phyloP scores from a whole-genome alignment of 2,888 invertebrate species.

The Anagyrus pseudococci region DNA sequence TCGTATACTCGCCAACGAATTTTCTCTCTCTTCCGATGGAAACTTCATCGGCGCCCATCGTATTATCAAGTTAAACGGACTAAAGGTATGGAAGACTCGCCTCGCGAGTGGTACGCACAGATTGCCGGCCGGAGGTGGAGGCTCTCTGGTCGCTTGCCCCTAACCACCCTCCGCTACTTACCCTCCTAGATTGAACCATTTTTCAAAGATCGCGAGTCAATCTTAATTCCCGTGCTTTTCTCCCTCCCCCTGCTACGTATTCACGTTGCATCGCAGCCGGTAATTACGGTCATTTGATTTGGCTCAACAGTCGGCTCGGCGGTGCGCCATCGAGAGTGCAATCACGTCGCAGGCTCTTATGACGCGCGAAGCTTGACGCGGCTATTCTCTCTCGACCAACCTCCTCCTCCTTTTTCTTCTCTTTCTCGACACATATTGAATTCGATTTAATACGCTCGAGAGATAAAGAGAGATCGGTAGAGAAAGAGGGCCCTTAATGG shows the following conservation, averaged over 20 bases:
- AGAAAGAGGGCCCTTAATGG: no score
- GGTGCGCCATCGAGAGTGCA: no score
- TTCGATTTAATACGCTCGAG: slow-evolving; percentile 21
- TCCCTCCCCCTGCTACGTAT: background rate
- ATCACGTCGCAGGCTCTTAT: no score
- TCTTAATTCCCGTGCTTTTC: background rate
- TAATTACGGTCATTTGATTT: slow-evolving; percentile 26
- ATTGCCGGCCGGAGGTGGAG: no score
- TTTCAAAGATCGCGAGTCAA: slow-evolving; percentile 12
- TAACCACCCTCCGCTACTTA: no score
- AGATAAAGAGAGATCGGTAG: no score
- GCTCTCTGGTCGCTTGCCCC: background rate
- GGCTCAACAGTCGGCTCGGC: slow-evolving; percentile 6
- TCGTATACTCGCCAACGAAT: slow-evolving; percentile 26
- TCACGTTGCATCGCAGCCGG: background rate
- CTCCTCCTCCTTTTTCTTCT: no score
- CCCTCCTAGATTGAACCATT: slow-evolving; percentile 25
- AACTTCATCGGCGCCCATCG: slow-evolving; percentile 11
- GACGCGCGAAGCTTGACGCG: no score
- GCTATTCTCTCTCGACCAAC: no score
- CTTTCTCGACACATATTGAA: slow-evolving; percentile 6
- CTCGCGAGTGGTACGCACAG: no score
- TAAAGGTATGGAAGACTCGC: slow-evolving; percentile 2
- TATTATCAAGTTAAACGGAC: slow-evolving; percentile 28
- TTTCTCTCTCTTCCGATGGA: slow-evolving; percentile 4